These are phyloP conservation scores for Acanthornis magna DNA, from an alignment of 2,797 vertebrate species.

Conservation along the genomic window DNA sequence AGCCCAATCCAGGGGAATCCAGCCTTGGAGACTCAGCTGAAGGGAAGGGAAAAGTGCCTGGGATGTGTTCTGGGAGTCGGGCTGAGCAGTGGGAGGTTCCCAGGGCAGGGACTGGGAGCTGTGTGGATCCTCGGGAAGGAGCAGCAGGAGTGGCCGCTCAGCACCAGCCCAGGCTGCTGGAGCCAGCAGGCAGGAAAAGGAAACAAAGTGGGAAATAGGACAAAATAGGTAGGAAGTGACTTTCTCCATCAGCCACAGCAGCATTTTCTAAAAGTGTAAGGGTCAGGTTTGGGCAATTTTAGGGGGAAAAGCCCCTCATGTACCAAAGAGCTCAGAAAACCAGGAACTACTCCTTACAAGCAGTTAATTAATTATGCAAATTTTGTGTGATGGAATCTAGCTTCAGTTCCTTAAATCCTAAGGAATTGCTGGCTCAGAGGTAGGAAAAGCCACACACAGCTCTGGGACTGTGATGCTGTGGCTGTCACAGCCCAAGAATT, in stretches of 20 bases:
- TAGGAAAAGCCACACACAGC: neutral
- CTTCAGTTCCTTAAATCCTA: neutral
- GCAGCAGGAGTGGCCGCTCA: neutral
- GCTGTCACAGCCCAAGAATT: neutral
- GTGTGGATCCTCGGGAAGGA: fast-evolving
- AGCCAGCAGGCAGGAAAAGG: neutral
- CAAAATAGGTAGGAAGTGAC: too few relatives aligned
- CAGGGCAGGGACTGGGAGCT: neutral
- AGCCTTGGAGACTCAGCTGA: neutral
- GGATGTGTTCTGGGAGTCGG: neutral
- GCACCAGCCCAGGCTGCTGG: neutral
- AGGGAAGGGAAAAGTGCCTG: neutral
- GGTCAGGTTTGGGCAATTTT: neutral
- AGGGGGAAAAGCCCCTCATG: neutral
- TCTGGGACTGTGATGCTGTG: neutral
- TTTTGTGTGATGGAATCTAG: neutral
- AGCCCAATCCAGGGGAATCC: fast-evolving
- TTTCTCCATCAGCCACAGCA: neutral
- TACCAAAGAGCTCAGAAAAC: neutral
- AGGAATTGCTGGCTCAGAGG: neutral
- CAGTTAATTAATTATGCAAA: neutral
- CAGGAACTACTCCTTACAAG: neutral
- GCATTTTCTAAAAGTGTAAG: fast-evolving
- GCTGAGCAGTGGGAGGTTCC: fast-evolving
- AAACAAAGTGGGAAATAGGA: neutral